These are phyloP conservation scores for Anoplophora glabripennis DNA, from an alignment of 1,140 invertebrate species.

Conservation along the genomic window DNA sequence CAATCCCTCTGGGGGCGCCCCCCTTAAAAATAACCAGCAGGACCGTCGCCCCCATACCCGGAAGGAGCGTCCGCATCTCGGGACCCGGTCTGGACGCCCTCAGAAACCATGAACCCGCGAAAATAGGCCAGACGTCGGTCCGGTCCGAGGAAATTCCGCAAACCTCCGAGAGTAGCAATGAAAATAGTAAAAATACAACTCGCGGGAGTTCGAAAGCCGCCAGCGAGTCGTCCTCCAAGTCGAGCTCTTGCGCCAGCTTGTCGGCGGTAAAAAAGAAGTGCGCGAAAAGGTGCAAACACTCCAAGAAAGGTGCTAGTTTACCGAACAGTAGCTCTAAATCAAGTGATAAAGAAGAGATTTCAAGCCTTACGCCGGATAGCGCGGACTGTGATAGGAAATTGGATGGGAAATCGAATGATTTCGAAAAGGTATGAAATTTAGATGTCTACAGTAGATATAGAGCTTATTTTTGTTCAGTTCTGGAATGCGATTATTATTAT, in stretches of 20 bases:
- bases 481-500: too few species aligned
- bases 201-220: background rate
- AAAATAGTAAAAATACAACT: background rate
- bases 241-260: constrained; percentile 1
- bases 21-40: constrained; percentile 37
- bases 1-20: constrained; percentile 41
- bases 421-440: constrained; percentile 4
- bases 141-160: constrained; percentile 3
- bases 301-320: constrained; percentile 2
- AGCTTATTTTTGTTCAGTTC: too few species aligned
- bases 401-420: constrained; percentile 3
- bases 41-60: constrained; percentile 24
- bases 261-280: constrained; percentile 3
- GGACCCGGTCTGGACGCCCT: background rate
- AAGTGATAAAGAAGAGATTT: constrained; percentile 11
- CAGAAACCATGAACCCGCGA: background rate
- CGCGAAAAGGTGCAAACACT: background rate
- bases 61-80: constrained; percentile 24
- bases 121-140: constrained; percentile 1
- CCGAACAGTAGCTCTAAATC: background rate
- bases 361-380: constrained; percentile 6
- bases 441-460: too few species aligned
- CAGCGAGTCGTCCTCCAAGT: background rate
- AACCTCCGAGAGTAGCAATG: background rate
- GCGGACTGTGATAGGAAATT: constrained; percentile 15